Base-by-base conservation (phyloP, 2,797 vertebrate genomes). In the Pseudotriccus pelzelni region DNA sequence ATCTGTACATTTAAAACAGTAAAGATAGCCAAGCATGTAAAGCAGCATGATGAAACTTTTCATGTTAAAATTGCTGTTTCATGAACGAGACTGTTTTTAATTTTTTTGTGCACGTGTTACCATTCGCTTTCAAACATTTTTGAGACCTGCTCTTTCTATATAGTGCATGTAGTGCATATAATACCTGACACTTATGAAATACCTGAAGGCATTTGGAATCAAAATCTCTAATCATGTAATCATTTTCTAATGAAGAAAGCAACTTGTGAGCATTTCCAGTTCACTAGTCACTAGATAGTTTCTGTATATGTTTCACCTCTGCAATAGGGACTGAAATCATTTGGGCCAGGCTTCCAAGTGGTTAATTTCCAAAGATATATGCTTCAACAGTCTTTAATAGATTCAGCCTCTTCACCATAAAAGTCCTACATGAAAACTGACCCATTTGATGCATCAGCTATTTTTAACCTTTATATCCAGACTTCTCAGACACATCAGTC, bases 401-500 rank as follows among this genome's bases (percentile, higher is more conserved):
- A 80, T 94, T 89, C 73, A 92, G 50, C 46, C 58, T 89, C 72
- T 69, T 94, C 77, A 84, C 87, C 12, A 32, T 76, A 75, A 72
- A 95, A 93, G 87, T 88, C 90, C n/a, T 68, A 87, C 12, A 10
- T 68, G 94, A 94, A 97, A 94, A 93, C 18, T 93, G 95, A 89
- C 70, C 81, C 28, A 6, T 84, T 93, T 94, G 81, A 94, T 90
- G 73, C 55, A 85, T 81, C 41, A 39, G 72, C 75, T 97, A 69
- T 96, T 97, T 98, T 97, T 96, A 96, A 94, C 78, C 15, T 77
- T 23, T 50, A 39, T 9, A 47, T 91, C 53, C 90, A 92, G 91
- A 95, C 92, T 95, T 70, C 68, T 90, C 80, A 89, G 52, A 62
- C 89, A 90, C 73, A 77, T 18, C 90, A 70, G 77, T 92, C 91